A percentile compares a stretch with the other conserved stretches of the same genome.
Evolutionary conservation across 2,888 invertebrate species (phyloP).

Genomic region (Sarcophaga subvicina): DNA sequence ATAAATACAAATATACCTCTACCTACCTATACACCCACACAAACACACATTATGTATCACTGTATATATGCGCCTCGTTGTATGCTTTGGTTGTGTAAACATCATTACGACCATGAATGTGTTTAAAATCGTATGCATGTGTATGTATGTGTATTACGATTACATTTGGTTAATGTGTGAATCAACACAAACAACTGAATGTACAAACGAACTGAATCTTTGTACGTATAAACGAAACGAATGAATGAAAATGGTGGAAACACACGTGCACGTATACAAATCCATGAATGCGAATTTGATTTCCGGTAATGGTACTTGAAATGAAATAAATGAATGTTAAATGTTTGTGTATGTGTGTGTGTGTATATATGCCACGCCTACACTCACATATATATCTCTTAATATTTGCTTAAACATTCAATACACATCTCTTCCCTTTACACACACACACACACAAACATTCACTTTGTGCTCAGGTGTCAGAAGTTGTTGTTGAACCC

Average conservation of each 20-base stretch:
- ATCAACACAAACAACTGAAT: slow-evolving; percentile 64
- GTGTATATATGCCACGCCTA: background rate
- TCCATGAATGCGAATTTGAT: slow-evolving; percentile 39
- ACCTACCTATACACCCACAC: slow-evolving; percentile 17
- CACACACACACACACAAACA: slow-evolving; percentile 29
- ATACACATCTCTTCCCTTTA: slow-evolving; percentile 57
- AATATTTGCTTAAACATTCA: slow-evolving; percentile 60
- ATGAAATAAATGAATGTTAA: slow-evolving; percentile 66
- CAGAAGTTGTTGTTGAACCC: slow-evolving; percentile 93
- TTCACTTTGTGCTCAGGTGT: slow-evolving; percentile 80
- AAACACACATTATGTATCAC: slow-evolving; percentile 15
- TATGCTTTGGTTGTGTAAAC: slow-evolving; percentile 54
- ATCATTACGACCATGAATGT: slow-evolving; percentile 64
- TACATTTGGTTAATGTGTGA: slow-evolving; percentile 66
- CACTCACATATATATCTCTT: slow-evolving; percentile 28
- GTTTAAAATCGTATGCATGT: slow-evolving; percentile 41
- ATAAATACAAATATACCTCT: slow-evolving; percentile 8
- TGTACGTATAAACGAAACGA: slow-evolving; percentile 12
- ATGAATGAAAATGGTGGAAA: slow-evolving; percentile 49
- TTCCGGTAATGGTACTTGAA: slow-evolving; percentile 56
- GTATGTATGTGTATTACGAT: slow-evolving; percentile 49
- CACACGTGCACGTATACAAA: slow-evolving; percentile 31
- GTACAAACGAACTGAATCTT: slow-evolving; percentile 8
- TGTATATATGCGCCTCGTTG: slow-evolving; percentile 9
- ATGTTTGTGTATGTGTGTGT: slow-evolving; percentile 34